Conservation (phyloP, 2,797 vertebrate genomes). For the Coregonus suidteri region DNA sequence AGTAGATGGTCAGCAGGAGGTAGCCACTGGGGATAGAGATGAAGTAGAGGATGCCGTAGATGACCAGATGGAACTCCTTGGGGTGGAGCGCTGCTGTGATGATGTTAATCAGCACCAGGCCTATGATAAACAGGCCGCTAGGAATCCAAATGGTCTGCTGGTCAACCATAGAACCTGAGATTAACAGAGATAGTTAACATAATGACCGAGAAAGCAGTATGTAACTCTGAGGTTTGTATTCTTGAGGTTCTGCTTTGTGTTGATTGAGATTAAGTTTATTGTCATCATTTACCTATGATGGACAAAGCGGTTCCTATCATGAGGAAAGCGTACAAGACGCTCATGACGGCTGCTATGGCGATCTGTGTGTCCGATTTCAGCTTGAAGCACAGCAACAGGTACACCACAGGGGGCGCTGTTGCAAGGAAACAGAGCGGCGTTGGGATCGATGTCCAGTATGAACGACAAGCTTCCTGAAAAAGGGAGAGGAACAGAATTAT, state of each 20-base stretch:
- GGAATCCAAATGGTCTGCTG: conserved; percentile 65
- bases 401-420: conserved; percentile 62
- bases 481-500: background rate
- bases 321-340: conserved; percentile 70
- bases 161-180: conserved; percentile 59
- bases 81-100: conserved; percentile 66
- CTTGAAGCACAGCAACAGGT: conserved; percentile 70
- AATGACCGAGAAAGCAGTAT: background rate
- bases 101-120: conserved; percentile 51
- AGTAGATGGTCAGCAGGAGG: conserved; percentile 68
- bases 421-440: conserved; percentile 49
- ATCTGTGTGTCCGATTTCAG: conserved; percentile 73
- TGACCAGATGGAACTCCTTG: conserved; percentile 60
- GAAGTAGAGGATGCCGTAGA: conserved; percentile 64
- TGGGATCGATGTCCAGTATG: conserved; percentile 49
- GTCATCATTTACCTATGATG: conserved; percentile 62
- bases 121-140: conserved; percentile 65
- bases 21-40: conserved; percentile 67
- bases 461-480: conserved; percentile 65
- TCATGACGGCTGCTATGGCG: conserved; percentile 66
- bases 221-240: background rate
- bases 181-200: conserved; percentile 23
- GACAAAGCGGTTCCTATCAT: conserved; percentile 65
- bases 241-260: background rate
- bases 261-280: conserved; percentile 25